Percentiles rank a stretch among this genome's conserved stretches.
Conservation (phyloP, 2,888 invertebrate genomes). For the Hybos culiciformis region DNA sequence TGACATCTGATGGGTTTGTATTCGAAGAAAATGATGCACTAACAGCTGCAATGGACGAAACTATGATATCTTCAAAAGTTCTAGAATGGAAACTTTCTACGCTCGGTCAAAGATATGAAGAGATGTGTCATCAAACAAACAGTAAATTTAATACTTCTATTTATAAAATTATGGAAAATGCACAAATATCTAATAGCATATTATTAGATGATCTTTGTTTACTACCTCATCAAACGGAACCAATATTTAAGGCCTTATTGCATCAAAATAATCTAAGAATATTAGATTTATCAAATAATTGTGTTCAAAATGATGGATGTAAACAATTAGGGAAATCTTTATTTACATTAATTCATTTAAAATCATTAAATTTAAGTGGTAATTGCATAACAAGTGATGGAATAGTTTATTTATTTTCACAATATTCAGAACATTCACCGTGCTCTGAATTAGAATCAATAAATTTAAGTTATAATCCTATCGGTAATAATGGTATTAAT, state of each 20-base stretch:
- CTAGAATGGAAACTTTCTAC: constrained; percentile 57
- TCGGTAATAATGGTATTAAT: constrained; percentile 41
- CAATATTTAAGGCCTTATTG: constrained; percentile 54
- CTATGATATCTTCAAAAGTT: constrained; percentile 37
- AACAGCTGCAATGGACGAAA: constrained; percentile 48
- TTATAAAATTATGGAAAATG: constrained; percentile 34
- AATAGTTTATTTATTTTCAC: constrained; percentile 32
- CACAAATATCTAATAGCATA: constrained; percentile 46
- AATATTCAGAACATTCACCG: constrained; percentile 12
- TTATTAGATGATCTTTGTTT: constrained; percentile 45
- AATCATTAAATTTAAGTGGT: constrained; percentile 45
- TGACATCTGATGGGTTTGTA: constrained; percentile 68
- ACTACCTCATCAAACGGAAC: constrained; percentile 39
- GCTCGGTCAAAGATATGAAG: constrained; percentile 59
- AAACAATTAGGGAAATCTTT: constrained; percentile 45
- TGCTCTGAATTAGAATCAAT: constrained; percentile 41
- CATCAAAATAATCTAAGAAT: constrained; percentile 54
- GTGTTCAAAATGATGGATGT: constrained; percentile 48
- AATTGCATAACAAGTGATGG: constrained; percentile 52
- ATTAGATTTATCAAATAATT: constrained; percentile 51
- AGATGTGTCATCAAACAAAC: constrained; percentile 49
- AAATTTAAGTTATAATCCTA: constrained; percentile 57
- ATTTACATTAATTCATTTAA: constrained; percentile 45
- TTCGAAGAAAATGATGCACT: constrained; percentile 64
- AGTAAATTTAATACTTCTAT: constrained; percentile 11